Conservation (phyloP, 2,113 vertebrate genomes). For the Pelodiscus sinensis region DNA sequence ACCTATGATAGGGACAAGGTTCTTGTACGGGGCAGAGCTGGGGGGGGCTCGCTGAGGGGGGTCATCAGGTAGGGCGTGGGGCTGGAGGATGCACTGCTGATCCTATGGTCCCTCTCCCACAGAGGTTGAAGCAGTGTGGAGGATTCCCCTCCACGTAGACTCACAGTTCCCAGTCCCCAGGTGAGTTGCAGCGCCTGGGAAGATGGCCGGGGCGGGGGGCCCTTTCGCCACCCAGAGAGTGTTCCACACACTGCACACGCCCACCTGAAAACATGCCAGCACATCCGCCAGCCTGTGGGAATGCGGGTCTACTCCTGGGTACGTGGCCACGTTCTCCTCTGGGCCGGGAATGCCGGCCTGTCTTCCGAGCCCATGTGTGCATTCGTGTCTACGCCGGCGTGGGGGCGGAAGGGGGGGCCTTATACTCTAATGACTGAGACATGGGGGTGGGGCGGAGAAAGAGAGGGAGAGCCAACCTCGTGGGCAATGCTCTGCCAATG, state of each 20-base stretch:
- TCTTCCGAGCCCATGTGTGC: neutral
- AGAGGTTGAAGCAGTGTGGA: too few species aligned
- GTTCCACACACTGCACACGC: accelerated
- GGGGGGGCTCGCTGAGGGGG: neutral
- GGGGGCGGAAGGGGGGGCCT: neutral
- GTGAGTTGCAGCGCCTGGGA: neutral
- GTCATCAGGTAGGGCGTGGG: neutral
- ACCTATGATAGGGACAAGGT: neutral
- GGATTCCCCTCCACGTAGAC: too few species aligned
- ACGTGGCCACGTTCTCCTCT: neutral
- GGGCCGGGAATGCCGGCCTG: too few species aligned
- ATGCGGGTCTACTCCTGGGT: neutral
- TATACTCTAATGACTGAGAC: neutral
- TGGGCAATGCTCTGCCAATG: neutral
- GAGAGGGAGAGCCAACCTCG: accelerated
- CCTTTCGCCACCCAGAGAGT: neutral
- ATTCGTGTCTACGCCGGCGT: neutral
- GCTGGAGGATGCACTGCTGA: neutral
- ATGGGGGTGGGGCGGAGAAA: neutral
- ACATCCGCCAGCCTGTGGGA: accelerated
- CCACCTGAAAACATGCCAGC: accelerated
- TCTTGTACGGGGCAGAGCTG: neutral
- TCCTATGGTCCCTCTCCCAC: neutral
- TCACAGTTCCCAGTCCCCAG: neutral
- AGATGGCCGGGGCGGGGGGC: neutral